Conservation (phyloP, 1,140 invertebrate species). For the Drosophila setifemur region DNA sequence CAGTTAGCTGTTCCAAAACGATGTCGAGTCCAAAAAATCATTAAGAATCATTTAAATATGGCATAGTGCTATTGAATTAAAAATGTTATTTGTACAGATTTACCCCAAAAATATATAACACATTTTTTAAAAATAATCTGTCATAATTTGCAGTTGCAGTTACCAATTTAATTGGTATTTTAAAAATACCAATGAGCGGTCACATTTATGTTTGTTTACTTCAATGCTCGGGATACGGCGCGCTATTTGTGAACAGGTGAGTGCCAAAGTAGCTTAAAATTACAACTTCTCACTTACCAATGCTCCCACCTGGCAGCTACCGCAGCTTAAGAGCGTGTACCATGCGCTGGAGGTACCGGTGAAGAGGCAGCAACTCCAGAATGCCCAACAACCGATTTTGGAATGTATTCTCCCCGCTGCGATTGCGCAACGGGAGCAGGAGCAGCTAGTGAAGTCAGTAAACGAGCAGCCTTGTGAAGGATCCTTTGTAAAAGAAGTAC, state of each 20-base stretch:
- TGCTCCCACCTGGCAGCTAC: slow-evolving; percentile 22
- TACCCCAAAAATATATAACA: neutral
- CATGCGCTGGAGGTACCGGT: slow-evolving; percentile 58
- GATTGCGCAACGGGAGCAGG: slow-evolving; percentile 44
- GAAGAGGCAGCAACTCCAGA: slow-evolving; percentile 35
- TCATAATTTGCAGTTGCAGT: too few relatives aligned
- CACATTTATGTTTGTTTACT: neutral
- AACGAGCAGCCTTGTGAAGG: slow-evolving; percentile 33
- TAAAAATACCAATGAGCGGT: neutral
- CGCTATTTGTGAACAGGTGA: slow-evolving; percentile 71
- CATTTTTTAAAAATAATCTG: too few relatives aligned
- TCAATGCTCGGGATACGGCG: slow-evolving; percentile 50
- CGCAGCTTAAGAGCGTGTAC: slow-evolving; percentile 51
- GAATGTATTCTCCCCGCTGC: slow-evolving; percentile 55
- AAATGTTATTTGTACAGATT: too few relatives aligned
- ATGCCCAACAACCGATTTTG: slow-evolving; percentile 31
- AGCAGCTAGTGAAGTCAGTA: slow-evolving; percentile 31
- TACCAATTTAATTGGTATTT: neutral
- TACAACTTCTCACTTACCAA: neutral
- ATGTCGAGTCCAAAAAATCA: too few relatives aligned
- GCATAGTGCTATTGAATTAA: too few relatives aligned
- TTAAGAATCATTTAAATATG: too few relatives aligned
- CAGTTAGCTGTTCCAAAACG: too few relatives aligned
- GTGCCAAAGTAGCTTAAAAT: neutral
- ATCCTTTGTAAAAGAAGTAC: slow-evolving; percentile 40